Evolutionary conservation across 2,888 invertebrate genomes (phyloP), one percentile per base, ranked within the genome.

Genomic region (Melipona beecheii): DNA sequence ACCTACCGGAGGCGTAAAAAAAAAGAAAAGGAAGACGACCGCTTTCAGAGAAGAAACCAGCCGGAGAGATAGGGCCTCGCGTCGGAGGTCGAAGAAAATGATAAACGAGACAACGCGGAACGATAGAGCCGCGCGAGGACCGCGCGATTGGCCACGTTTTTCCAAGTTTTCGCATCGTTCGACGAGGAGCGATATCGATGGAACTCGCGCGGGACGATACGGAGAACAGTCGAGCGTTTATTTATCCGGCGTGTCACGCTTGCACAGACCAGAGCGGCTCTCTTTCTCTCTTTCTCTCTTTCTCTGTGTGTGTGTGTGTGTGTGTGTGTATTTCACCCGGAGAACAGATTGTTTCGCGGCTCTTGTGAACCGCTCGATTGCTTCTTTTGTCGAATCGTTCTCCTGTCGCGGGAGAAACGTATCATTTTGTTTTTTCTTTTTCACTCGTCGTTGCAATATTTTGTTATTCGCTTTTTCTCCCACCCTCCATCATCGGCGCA

Each of bases 31-130:
- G 6, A 36, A 36, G 6, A 31, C 31, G 31, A 31, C 31, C 31
- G 31, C 31, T 31, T 36, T 78, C 76, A 43, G 79, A 36, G 65
- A 76, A 79, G 85, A 78, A 77, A 36, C 36, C 36, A 71, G 64
- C 50, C 74, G 75, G 69, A 84, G 69, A 84, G 78, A 78, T 80
- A 77, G 76, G 60, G 19, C 21, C 27, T 36, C 27, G 81, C 24
- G 76, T 21, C 52, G 24, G 58, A 27, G 68, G 36, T 36, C 70
- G 83, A 82, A 71, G 83, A 83, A 86, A 78, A 87, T 87, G 83
- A 87, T 86, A 66, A 82, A 87, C 86, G 87, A 86, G 87, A 76
- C 74, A 78, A 36, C 36, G 70, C 54, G 21, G 68, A 52, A 65
- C 78, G 78, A 83, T 86, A 68, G 78, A 85, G 71, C 66, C 76